Evolutionary conservation across 2,888 invertebrate species (phyloP), one percentile per base, ranked within the genome.

Genomic region (Erpobdella octoculata): DNA sequence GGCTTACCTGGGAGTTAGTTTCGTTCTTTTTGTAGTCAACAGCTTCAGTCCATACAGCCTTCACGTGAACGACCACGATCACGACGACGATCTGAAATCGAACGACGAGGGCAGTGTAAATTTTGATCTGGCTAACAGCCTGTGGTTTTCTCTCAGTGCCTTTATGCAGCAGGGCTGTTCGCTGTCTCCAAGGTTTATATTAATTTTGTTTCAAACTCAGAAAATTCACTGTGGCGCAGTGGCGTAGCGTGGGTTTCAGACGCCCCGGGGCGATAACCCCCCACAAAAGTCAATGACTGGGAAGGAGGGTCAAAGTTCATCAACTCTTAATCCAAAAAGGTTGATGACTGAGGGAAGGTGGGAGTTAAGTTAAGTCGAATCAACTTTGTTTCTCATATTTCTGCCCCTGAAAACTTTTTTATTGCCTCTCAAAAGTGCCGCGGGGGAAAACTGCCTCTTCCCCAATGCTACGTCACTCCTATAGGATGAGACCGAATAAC

Each of bases 111-210:
- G 69, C 35, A 69, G 58, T 69, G 58, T n/a, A n/a, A n/a, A 48
- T 36, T 69, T 69, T 28, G 58, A 46, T 36, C 28, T 69, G n/a
- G 46, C 46, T 5, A 69, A 69, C 53, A 69, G 69, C 21, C 36
- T 69, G 35, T 69, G 69, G 69, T 69, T 69, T 58, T 69, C 69
- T n/a, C 46, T 69, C 12, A 69, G 69, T 69, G 93, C 95, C 62
- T 92, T 96, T 83, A 93, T 96, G 92, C 95, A 95, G 85, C 95
- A 96, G 85, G 94, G 94, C 74, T 92, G 92, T 80, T 94, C 95
- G 84, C 90, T 95, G 76, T 90, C 93, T 68, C 95, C 95, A 33
- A 89, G 92, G 89, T 92, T 67, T 68, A 35, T 33, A 15, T 41
- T 41, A 41, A n/a, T 41, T n/a, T 41, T 41, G n/a, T n/a, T 41